Conservation (phyloP, 2,888 invertebrate genomes). For the Cyclophora albipunctata region DNA sequence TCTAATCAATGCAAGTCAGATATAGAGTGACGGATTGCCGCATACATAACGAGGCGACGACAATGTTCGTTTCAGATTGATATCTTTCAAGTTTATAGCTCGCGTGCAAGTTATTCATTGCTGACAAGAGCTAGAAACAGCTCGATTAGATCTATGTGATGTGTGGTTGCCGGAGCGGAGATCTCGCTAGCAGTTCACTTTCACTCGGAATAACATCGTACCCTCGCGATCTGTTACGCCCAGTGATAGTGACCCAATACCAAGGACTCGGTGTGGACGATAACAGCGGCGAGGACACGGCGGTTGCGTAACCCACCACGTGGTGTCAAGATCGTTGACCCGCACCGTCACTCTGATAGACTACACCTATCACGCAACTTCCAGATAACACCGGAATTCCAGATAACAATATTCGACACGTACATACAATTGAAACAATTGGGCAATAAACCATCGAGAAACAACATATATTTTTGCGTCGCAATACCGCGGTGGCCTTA, state of each 20-base stretch:
- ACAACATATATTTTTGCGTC: conserved; percentile 21
- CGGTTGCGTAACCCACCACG: conserved; percentile 55
- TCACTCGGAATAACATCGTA: conserved; percentile 36
- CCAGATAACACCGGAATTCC: conserved; percentile 45
- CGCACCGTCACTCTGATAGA: conserved; percentile 51
- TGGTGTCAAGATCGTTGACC: conserved; percentile 57
- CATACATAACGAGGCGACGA: conserved; percentile 32
- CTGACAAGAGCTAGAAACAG: conserved; percentile 38
- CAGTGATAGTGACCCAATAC: conserved; percentile 32
- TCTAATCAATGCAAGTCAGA: conserved; percentile 48
- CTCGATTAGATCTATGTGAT: conserved; percentile 39
- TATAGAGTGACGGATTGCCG: conserved; percentile 43
- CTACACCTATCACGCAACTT: conserved; percentile 47
- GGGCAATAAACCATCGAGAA: conserved; percentile 26
- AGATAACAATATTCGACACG: conserved; percentile 42
- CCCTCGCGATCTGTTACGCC: conserved; percentile 22
- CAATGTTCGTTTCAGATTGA: conserved; percentile 36
- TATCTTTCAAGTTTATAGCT: conserved; percentile 42
- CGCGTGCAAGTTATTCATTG: conserved; percentile 40
- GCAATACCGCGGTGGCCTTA: conserved; percentile 41
- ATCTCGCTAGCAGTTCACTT: conserved; percentile 43
- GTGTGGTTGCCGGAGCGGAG: conserved; percentile 18
- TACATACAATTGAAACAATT: conserved; percentile 29
- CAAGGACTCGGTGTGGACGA: conserved; percentile 27
- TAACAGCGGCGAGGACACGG: conserved; percentile 28